Evolutionary conservation across 2,113 vertebrate genomes (phyloP).

Genomic region (Notothenia rossii): DNA sequence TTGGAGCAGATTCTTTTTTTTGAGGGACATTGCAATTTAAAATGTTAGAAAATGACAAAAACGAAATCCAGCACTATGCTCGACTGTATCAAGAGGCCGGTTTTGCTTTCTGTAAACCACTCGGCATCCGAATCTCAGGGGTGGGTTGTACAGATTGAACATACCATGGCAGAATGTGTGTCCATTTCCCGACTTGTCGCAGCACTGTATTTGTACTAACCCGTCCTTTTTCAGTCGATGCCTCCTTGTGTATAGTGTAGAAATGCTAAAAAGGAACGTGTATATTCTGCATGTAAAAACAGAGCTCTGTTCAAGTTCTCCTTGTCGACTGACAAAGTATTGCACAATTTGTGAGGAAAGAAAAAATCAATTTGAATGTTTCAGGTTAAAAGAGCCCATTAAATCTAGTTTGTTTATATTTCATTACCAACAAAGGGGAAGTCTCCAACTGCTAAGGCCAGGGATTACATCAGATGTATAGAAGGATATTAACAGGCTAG

Average conservation of each 20-base stretch:
- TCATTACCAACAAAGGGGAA: constrained; percentile 24
- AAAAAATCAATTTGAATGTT: constrained; percentile 52
- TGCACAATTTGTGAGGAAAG: constrained; percentile 59
- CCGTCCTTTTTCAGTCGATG: constrained; percentile 26
- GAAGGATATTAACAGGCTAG: constrained; percentile 60
- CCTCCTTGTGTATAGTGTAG: constrained; percentile 76
- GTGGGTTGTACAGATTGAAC: constrained; percentile 64
- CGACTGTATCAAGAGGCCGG: constrained; percentile 14
- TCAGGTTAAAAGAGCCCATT: constrained; percentile 52
- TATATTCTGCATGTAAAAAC: constrained; percentile 79
- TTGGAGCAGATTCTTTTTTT: constrained; percentile 1
- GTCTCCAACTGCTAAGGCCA: constrained; percentile 28
- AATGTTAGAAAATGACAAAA: background rate
- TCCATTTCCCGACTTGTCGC: constrained; percentile 50
- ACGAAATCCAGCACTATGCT: background rate
- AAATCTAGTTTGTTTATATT: constrained; percentile 52
- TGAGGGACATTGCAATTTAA: background rate
- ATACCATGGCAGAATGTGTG: constrained; percentile 34
- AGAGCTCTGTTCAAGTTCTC: constrained; percentile 65
- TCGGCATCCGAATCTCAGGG: constrained; percentile 69
- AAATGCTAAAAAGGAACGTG: constrained; percentile 51
- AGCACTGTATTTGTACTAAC: constrained; percentile 72
- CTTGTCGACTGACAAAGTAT: constrained; percentile 60
- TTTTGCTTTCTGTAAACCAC: constrained; percentile 55
- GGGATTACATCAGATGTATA: constrained; percentile 41